Percentiles rank a stretch among this genome's conserved stretches.
Evolutionary conservation across 2,113 vertebrate species (phyloP).

Genomic region (Tricholaema leucomelas): DNA sequence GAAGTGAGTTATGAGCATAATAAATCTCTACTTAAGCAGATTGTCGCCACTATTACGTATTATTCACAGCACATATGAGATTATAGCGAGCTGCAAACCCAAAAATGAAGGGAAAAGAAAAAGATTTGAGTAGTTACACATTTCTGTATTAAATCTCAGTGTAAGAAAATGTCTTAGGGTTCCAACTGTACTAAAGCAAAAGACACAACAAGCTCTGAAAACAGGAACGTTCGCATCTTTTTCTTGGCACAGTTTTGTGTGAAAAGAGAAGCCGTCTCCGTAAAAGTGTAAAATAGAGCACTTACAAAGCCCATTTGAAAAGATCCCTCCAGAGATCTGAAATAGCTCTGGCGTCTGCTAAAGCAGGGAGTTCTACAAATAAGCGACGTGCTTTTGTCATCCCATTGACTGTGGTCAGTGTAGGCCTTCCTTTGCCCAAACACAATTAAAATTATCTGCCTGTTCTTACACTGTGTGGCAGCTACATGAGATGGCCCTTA

Average conservation of each 20-base stretch:
- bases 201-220: not conserved
- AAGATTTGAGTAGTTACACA: not conserved
- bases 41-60: not conserved
- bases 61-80: not conserved
- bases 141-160: conserved; percentile 10
- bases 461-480: not conserved
- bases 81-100: not conserved
- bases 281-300: conserved; percentile 14
- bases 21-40: not conserved
- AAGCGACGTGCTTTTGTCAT: not conserved
- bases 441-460: not conserved
- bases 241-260: not conserved
- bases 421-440: not conserved
- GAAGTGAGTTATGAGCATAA: conserved; percentile 6
- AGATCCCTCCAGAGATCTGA: not conserved
- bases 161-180: not conserved
- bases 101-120: rapidly evolving
- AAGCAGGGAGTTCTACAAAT: not conserved
- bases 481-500: not conserved
- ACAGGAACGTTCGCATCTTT: not conserved
- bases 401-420: not conserved
- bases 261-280: conserved; percentile 16
- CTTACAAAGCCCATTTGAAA: conserved; percentile 14
- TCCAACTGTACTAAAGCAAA: not conserved
- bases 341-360: not conserved